Evolutionary conservation across 2,888 invertebrate species (phyloP).

Genomic region (Drosophila anceps): DNA sequence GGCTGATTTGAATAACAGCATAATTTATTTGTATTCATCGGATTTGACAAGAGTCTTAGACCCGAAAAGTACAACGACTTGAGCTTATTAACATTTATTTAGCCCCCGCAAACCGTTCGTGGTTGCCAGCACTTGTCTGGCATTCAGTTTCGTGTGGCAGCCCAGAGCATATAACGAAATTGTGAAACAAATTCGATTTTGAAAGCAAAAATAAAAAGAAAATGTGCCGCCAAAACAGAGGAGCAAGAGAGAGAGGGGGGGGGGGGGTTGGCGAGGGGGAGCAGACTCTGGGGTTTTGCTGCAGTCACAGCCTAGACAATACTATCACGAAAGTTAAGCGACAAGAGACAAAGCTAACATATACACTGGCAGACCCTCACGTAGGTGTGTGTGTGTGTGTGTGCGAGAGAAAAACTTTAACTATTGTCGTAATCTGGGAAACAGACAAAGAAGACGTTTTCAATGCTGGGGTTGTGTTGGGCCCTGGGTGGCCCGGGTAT

Average conservation of each 20-base stretch:
- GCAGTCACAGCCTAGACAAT: conserved; percentile 30
- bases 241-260: neutral
- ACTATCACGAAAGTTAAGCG: conserved; percentile 63
- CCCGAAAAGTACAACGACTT: conserved; percentile 68
- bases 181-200: conserved; percentile 71
- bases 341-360: conserved; percentile 37
- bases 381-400: conserved; percentile 15
- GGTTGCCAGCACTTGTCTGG: conserved; percentile 25
- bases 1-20: conserved; percentile 67
- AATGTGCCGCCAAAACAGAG: conserved; percentile 1
- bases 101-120: conserved; percentile 45
- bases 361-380: neutral
- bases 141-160: conserved; percentile 5
- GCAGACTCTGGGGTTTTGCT: neutral
- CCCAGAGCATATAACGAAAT: conserved; percentile 31
- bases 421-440: conserved; percentile 43
- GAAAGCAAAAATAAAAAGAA: conserved; percentile 42
- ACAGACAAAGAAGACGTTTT: conserved; percentile 74
- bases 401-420: conserved; percentile 56
- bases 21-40: conserved; percentile 68
- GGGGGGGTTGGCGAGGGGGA: neutral
- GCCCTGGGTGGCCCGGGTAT: conserved; percentile 14
- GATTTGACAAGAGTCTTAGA: conserved; percentile 50
- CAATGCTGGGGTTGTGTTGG: conserved; percentile 8
- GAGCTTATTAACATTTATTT: conserved; percentile 77